Evolutionary conservation across 1,140 invertebrate species (phyloP).

Genomic region (Rhyzopertha dominica): DNA sequence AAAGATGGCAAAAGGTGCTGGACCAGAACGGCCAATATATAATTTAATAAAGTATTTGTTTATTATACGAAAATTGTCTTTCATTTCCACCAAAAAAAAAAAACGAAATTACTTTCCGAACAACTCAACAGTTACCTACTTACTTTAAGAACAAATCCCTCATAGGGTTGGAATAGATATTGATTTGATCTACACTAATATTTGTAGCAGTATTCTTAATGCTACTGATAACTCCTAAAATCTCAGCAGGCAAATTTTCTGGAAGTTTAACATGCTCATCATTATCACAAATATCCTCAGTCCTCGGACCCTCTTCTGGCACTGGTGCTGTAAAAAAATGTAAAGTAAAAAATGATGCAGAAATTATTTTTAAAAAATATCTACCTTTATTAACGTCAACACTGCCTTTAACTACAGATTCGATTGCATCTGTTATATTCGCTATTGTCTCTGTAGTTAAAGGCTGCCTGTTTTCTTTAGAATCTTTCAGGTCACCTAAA

Average conservation of each 20-base stretch:
- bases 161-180: conserved; percentile 59
- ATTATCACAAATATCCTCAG: conserved; percentile 2
- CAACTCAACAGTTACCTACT: no score
- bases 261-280: conserved; percentile 51
- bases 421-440: conserved; percentile 50
- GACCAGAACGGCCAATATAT: not conserved
- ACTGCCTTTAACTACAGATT: conserved; percentile 53
- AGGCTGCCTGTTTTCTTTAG: conserved; percentile 44
- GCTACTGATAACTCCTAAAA: conserved; percentile 52
- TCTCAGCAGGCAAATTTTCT: conserved; percentile 52
- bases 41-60: not conserved
- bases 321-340: not conserved
- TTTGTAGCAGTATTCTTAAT: conserved; percentile 55
- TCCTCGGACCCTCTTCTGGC: not conserved
- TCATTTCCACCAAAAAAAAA: no score
- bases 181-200: conserved; percentile 56
- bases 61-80: no score
- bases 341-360: not conserved
- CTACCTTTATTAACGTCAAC: conserved; percentile 44
- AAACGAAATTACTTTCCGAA: no score
- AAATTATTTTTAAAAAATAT: conserved; percentile 1
- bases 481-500: conserved; percentile 30
- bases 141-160: conserved; percentile 60
- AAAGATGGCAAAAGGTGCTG: not conserved
- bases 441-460: conserved; percentile 37